Evolutionary conservation across 2,888 invertebrate species (phyloP).

Genomic region (Sphaerophoria rueppellii): DNA sequence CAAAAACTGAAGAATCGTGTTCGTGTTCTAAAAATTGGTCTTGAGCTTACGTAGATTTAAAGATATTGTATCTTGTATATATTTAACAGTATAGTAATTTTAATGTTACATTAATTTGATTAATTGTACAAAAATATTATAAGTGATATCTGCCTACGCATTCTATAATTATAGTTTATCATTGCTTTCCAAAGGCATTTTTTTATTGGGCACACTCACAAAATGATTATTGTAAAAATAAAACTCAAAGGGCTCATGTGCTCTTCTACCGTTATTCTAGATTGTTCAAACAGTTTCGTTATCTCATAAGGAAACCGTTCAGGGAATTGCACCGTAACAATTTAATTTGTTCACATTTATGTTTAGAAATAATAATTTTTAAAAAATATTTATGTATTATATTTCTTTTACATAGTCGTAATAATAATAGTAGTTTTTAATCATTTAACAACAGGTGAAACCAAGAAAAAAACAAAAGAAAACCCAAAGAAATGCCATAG

Average conservation of each 20-base stretch:
- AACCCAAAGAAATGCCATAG: conserved; percentile 64
- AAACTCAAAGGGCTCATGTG: conserved; percentile 33
- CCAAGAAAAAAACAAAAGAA: conserved; percentile 54
- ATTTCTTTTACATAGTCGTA: conserved; percentile 11
- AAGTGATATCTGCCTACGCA: conserved; percentile 48
- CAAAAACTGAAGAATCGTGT: conserved; percentile 1
- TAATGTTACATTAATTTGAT: conserved; percentile 35
- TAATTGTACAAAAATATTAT: conserved; percentile 65
- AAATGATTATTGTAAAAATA: not conserved
- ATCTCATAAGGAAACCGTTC: conserved; percentile 42
- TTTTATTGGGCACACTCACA: conserved; percentile 23
- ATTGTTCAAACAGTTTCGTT: conserved; percentile 33
- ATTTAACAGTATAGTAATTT: too few relatives aligned
- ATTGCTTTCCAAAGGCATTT: conserved; percentile 58
- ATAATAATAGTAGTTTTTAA: conserved; percentile 17
- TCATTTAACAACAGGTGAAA: conserved; percentile 52
- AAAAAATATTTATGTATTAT: not conserved
- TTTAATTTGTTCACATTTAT: conserved; percentile 40
- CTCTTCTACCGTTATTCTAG: conserved; percentile 14
- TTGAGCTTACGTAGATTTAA: conserved; percentile 48
- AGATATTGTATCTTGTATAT: conserved; percentile 22
- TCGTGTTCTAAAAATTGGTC: conserved; percentile 50
- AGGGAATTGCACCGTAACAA: conserved; percentile 55
- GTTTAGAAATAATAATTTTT: not conserved
- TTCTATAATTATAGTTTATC: conserved; percentile 10